A percentile compares a stretch with the other conserved stretches of the same genome.
These are phyloP conservation scores for Tetranychus truncatus DNA, from an alignment of 2,888 invertebrate genomes.

Conservation along the genomic window DNA sequence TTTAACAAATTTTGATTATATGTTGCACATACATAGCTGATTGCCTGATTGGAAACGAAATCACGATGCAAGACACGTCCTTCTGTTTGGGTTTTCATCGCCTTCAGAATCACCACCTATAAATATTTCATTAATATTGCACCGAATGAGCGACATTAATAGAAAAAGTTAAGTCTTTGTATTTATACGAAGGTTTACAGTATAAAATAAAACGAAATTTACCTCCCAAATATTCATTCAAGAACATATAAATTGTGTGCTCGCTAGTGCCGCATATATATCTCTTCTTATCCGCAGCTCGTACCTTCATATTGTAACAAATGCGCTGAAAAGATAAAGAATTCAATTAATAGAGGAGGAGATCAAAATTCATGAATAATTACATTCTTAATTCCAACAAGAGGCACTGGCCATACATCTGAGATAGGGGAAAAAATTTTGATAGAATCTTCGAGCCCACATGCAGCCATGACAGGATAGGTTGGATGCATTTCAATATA, in stretches of 20 bases:
- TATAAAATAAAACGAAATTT: too few species aligned
- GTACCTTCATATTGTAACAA: too few species aligned
- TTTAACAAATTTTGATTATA: too few species aligned
- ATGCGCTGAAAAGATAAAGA: background rate
- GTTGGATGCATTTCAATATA: slow-evolving; percentile 76
- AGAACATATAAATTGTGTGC: too few species aligned
- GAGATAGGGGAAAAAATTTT: slow-evolving; percentile 74
- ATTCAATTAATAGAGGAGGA: background rate
- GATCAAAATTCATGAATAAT: background rate
- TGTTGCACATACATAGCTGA: too few species aligned
- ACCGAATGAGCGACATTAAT: too few species aligned
- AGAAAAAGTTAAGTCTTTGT: too few species aligned
- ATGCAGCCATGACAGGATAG: slow-evolving; percentile 67
- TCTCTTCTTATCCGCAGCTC: too few species aligned
- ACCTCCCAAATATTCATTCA: too few species aligned
- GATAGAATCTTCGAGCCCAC: slow-evolving; percentile 73
- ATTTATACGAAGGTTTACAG: too few species aligned
- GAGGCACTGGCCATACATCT: slow-evolving; percentile 32
- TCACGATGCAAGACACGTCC: background rate
- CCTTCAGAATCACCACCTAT: background rate
- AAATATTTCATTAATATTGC: background rate
- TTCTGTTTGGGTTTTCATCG: background rate
- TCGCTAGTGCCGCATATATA: too few species aligned
- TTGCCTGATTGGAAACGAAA: background rate
- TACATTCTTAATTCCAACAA: slow-evolving; percentile 20